Evolutionary conservation across 2,797 vertebrate genomes (phyloP).

Genomic region (Chaetophractus vellerosus): DNA sequence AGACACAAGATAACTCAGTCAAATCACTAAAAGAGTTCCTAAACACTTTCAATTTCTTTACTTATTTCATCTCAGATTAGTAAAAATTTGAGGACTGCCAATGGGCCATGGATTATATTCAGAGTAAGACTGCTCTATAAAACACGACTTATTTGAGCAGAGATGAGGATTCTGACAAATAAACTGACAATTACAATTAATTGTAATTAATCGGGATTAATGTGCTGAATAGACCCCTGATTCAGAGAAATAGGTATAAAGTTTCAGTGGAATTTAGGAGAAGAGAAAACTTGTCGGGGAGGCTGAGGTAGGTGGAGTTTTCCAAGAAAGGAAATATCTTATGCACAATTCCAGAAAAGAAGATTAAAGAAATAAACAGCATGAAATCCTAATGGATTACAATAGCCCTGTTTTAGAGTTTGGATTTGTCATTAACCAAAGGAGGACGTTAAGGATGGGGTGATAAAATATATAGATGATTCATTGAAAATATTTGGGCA

Average conservation of each 20-base stretch:
- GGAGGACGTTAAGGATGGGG: neutral
- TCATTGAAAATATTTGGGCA: neutral
- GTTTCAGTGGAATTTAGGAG: neutral
- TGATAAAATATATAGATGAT: neutral
- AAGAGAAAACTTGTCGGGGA: neutral
- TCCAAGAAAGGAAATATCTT: neutral
- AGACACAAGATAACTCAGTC: neutral
- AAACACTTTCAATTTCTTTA: neutral
- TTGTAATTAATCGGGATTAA: neutral
- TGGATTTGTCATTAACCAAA: slow-evolving; percentile 21
- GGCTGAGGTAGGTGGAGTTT: neutral
- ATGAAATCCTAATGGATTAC: neutral
- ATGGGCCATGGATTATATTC: neutral
- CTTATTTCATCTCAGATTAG: neutral
- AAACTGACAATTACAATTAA: neutral
- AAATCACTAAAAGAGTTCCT: neutral
- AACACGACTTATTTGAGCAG: neutral
- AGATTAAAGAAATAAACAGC: neutral
- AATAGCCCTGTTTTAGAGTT: neutral
- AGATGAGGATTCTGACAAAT: neutral
- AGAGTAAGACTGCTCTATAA: neutral
- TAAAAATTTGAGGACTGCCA: neutral
- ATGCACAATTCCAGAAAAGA: neutral
- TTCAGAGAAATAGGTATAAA: neutral
- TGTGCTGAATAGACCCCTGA: neutral